Conservation (phyloP, 2,797 vertebrate genomes). For the Steatocranus sp. region DNA sequence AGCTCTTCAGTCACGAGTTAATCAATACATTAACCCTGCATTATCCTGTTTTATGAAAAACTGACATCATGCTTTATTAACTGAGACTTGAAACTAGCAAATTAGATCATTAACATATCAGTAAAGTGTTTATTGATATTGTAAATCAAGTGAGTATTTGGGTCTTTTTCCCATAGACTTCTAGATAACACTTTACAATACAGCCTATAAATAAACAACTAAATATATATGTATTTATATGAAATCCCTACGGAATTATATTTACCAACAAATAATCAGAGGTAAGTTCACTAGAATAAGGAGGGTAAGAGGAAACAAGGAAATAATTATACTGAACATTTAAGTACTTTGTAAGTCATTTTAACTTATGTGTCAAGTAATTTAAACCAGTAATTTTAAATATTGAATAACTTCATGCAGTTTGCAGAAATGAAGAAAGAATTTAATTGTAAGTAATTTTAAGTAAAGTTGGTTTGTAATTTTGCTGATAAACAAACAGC, state of each 20-base stretch:
- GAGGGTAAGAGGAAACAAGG: neutral
- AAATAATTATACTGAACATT: neutral
- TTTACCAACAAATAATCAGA: neutral
- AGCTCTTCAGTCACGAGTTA: neutral
- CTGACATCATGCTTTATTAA: neutral
- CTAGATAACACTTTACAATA: neutral
- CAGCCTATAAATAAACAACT: neutral
- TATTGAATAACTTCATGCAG: neutral
- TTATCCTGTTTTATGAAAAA: neutral
- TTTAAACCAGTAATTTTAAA: neutral
- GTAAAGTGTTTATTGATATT: neutral
- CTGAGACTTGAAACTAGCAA: neutral
- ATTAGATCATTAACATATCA: neutral
- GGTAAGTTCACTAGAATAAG: neutral
- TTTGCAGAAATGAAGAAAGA: neutral
- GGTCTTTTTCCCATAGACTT: neutral
- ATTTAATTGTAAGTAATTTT: neutral
- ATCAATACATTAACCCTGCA: neutral
- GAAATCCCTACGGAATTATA: neutral
- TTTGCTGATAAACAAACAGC: neutral
- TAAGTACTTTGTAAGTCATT: neutral
- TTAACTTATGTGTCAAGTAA: neutral
- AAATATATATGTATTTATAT: neutral
- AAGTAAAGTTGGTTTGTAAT: neutral
- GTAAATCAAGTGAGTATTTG: neutral